Conservation (phyloP, 2,113 vertebrate species). For the Corythaeola cristata region DNA sequence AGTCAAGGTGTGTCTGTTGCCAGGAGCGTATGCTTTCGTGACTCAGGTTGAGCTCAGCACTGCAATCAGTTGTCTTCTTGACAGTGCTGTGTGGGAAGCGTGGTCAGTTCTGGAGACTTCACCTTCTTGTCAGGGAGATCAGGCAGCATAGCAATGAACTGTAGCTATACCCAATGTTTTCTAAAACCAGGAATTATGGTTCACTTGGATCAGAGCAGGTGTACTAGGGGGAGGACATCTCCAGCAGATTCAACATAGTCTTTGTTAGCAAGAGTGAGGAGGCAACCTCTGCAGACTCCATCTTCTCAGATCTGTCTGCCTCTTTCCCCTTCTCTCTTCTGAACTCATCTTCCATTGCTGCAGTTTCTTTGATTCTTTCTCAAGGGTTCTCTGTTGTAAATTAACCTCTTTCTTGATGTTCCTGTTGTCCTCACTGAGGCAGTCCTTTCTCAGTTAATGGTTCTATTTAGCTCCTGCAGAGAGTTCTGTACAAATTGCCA, state of each 20-base stretch:
- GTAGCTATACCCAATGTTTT: neutral
- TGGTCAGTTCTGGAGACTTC: neutral
- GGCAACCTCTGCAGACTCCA: neutral
- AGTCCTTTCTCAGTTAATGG: conserved; percentile 14
- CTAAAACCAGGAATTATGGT: neutral
- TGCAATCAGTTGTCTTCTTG: neutral
- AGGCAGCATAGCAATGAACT: neutral
- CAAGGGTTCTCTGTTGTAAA: neutral
- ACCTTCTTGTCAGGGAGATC: neutral
- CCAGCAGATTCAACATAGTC: neutral
- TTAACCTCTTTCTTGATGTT: neutral
- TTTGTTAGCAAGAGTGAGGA: neutral
- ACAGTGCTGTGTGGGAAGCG: neutral
- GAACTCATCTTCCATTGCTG: neutral
- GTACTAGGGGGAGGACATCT: neutral
- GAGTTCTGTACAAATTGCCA: neutral
- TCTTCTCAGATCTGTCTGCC: neutral
- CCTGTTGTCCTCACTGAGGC: neutral
- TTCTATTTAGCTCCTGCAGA: neutral
- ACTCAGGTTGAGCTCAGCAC: neutral
- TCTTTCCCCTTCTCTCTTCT: neutral
- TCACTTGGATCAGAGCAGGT: neutral
- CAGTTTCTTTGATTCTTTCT: neutral
- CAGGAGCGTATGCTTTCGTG: neutral
- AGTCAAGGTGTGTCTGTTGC: neutral